Evolutionary conservation across 2,113 vertebrate genomes (phyloP).

Genomic region (Oncorhynchus keta): DNA sequence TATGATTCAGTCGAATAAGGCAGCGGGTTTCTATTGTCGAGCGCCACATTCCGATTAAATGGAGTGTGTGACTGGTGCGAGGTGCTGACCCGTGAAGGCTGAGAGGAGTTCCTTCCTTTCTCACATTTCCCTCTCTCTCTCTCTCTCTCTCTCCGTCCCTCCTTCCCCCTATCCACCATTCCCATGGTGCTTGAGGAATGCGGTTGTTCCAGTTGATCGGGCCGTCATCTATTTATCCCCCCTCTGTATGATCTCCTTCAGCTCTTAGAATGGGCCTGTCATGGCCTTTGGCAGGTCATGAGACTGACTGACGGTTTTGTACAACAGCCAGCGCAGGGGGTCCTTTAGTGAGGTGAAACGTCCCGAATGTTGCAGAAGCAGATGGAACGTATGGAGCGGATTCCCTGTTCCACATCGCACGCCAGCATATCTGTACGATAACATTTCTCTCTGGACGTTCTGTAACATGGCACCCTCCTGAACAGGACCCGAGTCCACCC

Average conservation of each 20-base stretch:
- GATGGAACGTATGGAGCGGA: no score
- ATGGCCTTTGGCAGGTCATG: slow-evolving; percentile 31
- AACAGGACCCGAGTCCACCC: no score
- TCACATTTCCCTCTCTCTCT: slow-evolving; percentile 12
- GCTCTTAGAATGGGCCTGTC: slow-evolving; percentile 44
- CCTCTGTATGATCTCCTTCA: slow-evolving; percentile 51
- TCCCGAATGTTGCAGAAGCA: no score
- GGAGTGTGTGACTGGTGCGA: slow-evolving; percentile 62
- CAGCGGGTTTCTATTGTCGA: slow-evolving; percentile 18
- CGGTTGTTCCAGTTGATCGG: slow-evolving; percentile 48
- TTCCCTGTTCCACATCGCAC: no score
- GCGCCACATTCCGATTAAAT: slow-evolving; percentile 55
- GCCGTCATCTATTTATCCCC: slow-evolving; percentile 24
- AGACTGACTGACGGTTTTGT: slow-evolving; percentile 37
- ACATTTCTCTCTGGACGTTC: no score
- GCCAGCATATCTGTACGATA: no score
- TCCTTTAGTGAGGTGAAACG: neutral
- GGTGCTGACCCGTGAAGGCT: slow-evolving; percentile 54
- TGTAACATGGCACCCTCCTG: no score
- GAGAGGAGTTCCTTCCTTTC: slow-evolving; percentile 50
- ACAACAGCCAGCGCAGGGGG: slow-evolving; percentile 12
- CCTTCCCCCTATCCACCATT: slow-evolving; percentile 17
- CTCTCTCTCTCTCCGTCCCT: slow-evolving; percentile 10
- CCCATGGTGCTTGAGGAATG: slow-evolving; percentile 52
- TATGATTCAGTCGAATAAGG: slow-evolving; percentile 34